Base-by-base conservation (phyloP, 2,888 invertebrate genomes). In the Troides aeacus region DNA sequence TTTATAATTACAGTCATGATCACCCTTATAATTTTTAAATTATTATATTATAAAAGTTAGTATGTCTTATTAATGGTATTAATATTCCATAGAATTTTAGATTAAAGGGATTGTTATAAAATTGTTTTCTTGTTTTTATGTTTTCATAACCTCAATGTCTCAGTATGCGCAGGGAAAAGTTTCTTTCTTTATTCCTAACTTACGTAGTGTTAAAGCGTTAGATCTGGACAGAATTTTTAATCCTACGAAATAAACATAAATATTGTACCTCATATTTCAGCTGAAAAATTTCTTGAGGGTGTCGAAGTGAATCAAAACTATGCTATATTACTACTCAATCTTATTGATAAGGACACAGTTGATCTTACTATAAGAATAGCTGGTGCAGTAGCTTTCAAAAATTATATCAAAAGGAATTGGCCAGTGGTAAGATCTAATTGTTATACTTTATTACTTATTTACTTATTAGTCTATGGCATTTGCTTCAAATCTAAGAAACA, bases 331-430 rank as follows among this genome's bases (percentile, higher is more conserved):
- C 88, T 99, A 64, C 92, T 99, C 8, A 95, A 97, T 79, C 93
- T 99, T 17, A 95, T 99, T 70, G 97, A 97, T 79, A 97, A 97
- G 78, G 93, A 96, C 61, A 95, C 95, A 74, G 93, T 96, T 60
- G 97, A 97, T 74, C 91, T 96, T 81, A 96, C 96, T 2, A 96
- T 98, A 70, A 93, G 98, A 74, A 94, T 98, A 57, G 97, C 98
- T 8, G 97, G 98, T 30, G 97, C 99, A 15, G 96, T 99, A 72
- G 97, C 97, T 0, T 98, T 99, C 83, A 99, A 99, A 85, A 99
- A 99, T 85, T 99, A 96, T 83, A 95, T 99, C 30, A 99, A 99
- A 87, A 93, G 98, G 67, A 98, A 99, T 88, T 99, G 99, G 99
- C 94, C 95, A 80, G 94, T 96, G 81, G 97, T 97, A 90, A 93